These are phyloP conservation scores for Tetrao urogallus DNA, from an alignment of 2,113 vertebrate species.

Conservation along the genomic window DNA sequence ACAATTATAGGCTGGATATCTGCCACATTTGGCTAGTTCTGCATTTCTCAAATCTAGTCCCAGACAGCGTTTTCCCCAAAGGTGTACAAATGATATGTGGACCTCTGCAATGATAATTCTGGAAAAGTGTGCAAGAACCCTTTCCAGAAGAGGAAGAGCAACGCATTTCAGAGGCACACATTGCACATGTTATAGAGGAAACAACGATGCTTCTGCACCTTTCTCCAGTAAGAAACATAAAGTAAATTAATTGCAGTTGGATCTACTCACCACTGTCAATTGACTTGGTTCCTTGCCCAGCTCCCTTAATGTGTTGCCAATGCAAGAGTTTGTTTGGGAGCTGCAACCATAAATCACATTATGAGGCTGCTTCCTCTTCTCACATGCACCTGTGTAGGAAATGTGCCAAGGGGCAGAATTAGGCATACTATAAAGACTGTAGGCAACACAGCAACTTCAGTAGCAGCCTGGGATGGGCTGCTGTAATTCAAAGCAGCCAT, in stretches of 20 bases:
- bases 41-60: background rate
- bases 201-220: background rate
- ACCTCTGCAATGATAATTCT: background rate
- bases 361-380: background rate
- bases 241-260: constrained; percentile 21
- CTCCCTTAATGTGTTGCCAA: background rate
- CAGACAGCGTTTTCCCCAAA: constrained; percentile 5
- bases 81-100: background rate
- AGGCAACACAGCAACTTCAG: background rate
- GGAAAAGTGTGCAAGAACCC: background rate
- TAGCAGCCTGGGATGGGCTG: background rate
- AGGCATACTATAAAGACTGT: background rate
- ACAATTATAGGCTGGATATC: constrained; percentile 27
- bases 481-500: background rate
- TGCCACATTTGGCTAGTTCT: constrained; percentile 4
- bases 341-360: background rate
- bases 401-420: background rate
- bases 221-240: background rate
- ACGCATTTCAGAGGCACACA: background rate
- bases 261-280: background rate
- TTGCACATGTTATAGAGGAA: background rate
- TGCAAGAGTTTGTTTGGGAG: background rate
- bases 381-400: background rate
- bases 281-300: constrained; percentile 35
- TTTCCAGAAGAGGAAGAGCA: constrained; percentile 5